A percentile compares a stretch with the other conserved stretches of the same genome.
Conservation (phyloP, 2,888 invertebrate species). For the Eulithis prunata region DNA sequence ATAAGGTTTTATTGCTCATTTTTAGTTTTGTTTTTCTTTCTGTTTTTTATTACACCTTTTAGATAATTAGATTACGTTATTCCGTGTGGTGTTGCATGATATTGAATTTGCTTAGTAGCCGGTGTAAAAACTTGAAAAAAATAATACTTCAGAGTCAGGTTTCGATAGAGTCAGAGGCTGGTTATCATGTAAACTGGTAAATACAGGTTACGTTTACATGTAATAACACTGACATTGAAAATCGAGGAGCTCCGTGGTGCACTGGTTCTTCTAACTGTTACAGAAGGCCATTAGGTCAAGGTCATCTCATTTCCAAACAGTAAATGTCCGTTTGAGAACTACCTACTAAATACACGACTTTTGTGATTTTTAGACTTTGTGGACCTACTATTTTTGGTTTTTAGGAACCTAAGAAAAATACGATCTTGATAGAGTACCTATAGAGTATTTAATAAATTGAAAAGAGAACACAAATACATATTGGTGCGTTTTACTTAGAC, state of each 20-base stretch:
- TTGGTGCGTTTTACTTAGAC: too few relatives aligned
- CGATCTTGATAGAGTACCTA: too few relatives aligned
- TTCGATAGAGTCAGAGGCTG: not conserved
- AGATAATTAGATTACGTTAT: too few relatives aligned
- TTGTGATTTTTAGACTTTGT: too few relatives aligned
- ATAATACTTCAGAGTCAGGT: not conserved
- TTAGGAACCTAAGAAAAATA: too few relatives aligned
- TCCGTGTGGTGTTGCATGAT: too few relatives aligned
- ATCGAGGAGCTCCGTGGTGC: constrained; percentile 5
- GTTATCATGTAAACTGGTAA: constrained; percentile 3
- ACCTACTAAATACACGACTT: too few relatives aligned
- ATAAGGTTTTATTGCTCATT: constrained; percentile 11
- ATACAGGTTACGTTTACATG: constrained; percentile 2
- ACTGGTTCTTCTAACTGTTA: constrained; percentile 10
- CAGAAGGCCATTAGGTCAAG: constrained; percentile 22
- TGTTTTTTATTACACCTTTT: too few relatives aligned
- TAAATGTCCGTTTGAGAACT: not conserved
- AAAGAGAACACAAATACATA: too few relatives aligned
- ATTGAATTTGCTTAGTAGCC: not conserved
- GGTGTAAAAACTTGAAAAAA: not conserved
- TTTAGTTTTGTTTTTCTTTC: not conserved
- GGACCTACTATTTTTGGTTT: too few relatives aligned
- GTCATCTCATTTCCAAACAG: constrained; percentile 14
- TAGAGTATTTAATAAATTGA: too few relatives aligned
- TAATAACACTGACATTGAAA: constrained; percentile 14